A percentile compares a stretch with the other conserved stretches of the same genome.
Conservation (phyloP, 2,888 invertebrate species). For the Rhorus exstirpatorius region DNA sequence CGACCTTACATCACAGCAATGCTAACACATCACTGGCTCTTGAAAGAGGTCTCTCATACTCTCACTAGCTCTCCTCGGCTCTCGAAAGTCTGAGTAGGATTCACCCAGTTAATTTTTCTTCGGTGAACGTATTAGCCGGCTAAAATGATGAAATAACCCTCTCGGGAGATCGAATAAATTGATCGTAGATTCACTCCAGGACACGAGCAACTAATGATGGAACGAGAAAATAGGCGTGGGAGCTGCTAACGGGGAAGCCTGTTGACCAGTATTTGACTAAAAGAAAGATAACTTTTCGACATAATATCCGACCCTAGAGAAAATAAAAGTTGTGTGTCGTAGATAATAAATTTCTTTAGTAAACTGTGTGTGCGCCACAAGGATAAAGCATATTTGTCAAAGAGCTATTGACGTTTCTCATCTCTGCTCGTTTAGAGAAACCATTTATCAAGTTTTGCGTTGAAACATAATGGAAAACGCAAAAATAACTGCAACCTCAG, state of each 20-base stretch:
- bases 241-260: no score
- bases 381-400: slow-evolving; percentile 3
- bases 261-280: no score
- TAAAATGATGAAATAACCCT: slow-evolving; percentile 43
- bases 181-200: slow-evolving; percentile 20
- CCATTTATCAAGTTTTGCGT: background rate
- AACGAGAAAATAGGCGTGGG: slow-evolving; percentile 30
- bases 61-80: slow-evolving; percentile 49
- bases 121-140: slow-evolving; percentile 24
- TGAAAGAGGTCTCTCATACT: slow-evolving; percentile 37
- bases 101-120: slow-evolving; percentile 56
- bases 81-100: background rate
- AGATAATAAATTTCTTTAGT: background rate
- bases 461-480: background rate
- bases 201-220: slow-evolving; percentile 28
- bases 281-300: slow-evolving; percentile 41
- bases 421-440: background rate
- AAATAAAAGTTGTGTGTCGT: slow-evolving; percentile 15
- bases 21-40: slow-evolving; percentile 43
- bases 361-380: background rate
- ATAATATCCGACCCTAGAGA: background rate
- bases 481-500: background rate
- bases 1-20: slow-evolving; percentile 9
- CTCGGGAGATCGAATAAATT: slow-evolving; percentile 38
- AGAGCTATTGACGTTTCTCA: background rate